Evolutionary conservation across 2,888 invertebrate genomes (phyloP).

Genomic region (Eupithecia subumbrata): DNA sequence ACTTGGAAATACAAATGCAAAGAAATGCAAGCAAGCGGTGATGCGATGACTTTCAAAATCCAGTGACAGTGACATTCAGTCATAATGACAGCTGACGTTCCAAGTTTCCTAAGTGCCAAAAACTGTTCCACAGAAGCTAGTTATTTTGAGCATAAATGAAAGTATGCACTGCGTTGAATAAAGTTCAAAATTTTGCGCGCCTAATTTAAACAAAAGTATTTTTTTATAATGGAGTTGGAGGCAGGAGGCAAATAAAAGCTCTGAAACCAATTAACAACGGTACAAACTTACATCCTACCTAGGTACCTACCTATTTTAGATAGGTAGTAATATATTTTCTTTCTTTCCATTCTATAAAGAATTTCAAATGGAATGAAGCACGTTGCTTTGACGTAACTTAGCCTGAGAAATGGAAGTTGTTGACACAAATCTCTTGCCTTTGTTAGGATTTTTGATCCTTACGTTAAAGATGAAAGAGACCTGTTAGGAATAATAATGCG

Average conservation of each 20-base stretch:
- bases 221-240: not conserved
- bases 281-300: not conserved
- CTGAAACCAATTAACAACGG: not conserved
- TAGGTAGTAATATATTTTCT: not conserved
- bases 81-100: not conserved
- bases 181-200: too few species aligned
- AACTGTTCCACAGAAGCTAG: not conserved
- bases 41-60: constrained; percentile 27
- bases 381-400: constrained; percentile 15
- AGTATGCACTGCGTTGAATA: too few species aligned
- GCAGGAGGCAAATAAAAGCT: not conserved
- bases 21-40: constrained; percentile 20
- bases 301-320: not conserved
- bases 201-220: not conserved
- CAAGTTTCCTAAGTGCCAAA: not conserved
- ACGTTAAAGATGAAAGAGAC: not conserved
- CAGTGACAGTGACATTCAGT: not conserved
- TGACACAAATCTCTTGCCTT: constrained; percentile 29
- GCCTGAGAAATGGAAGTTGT: constrained; percentile 26
- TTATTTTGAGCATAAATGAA: too few species aligned
- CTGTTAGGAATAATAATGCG: constrained; percentile 13
- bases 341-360: not conserved
- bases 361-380: not conserved
- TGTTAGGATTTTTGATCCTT: constrained; percentile 17
- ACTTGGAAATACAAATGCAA: not conserved